Base-by-base conservation (phyloP, 2,888 invertebrate genomes). In the Nysson spinosus region DNA sequence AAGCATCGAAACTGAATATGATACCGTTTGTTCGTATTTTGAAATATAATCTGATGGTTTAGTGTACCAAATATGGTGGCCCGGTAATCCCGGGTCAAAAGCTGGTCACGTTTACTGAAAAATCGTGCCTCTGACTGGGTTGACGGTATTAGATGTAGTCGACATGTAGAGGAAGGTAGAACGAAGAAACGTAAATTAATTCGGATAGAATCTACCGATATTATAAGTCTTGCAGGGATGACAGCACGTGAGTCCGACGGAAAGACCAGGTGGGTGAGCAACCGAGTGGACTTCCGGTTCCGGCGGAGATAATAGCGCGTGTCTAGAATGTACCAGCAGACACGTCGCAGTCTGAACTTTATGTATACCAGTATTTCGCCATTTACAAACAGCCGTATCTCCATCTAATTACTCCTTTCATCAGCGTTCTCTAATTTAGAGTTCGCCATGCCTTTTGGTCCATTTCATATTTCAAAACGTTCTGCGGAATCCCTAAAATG, bases 261-360 rank as follows among this genome's bases (percentile, higher is more conserved):
- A 72, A 68, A 58, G 76, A 78, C 84, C 84, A 85, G 84, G 85
- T 86, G 85, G 84, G 82, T 84, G 84, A 83, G 85, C 85, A 84
- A 80, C 82, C 79, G 81, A 85, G 83, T 85, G 82, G 78, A 79
- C 83, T 85, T 86, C 85, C 85, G 84, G 71, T 85, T 85, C 85
- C 85, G 85, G 80, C 73, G 77, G 77, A 83, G 83, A 85, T 85
- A 85, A 85, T 85, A 82, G 85, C 82, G 79, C 78, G 78, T 76
- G 75, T 63, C 60, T 66, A 73, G 56, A 73, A 66, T 72, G 26
- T 52, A 54, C 50, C 12, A 40, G 46, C 16, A 43, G 40, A 60
- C 62, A 50, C 52, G 64, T 72, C 9, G 34, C 61, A 7, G 32
- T 19, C 35, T 40, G 40, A 47, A 68, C 47, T 58, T 72, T 40